Percentiles rank a stretch among this genome's conserved stretches.
Conservation (phyloP, 2,888 invertebrate species). For the Plusia festucae region DNA sequence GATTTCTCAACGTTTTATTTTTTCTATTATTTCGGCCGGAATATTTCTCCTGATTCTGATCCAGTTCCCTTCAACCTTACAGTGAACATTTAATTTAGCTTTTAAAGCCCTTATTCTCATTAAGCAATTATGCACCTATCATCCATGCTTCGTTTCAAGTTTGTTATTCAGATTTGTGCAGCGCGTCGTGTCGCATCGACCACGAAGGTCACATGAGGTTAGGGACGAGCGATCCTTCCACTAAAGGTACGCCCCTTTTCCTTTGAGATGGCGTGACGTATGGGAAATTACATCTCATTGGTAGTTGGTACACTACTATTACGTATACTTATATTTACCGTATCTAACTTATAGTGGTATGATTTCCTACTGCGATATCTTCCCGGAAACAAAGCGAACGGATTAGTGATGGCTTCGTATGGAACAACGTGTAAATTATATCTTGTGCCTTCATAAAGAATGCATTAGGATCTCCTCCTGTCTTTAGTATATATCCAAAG, state of each 20-base stretch:
- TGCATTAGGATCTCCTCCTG: too few relatives aligned
- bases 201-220: slow-evolving; percentile 4
- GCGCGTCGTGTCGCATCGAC: not conserved
- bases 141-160: not conserved
- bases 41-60: too few relatives aligned
- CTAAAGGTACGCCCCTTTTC: not conserved
- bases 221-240: slow-evolving; percentile 2
- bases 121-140: not conserved
- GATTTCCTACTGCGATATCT: not conserved
- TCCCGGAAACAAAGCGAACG: not conserved
- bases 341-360: slow-evolving; percentile 1
- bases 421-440: too few relatives aligned
- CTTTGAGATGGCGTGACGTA: slow-evolving; percentile 4
- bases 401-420: not conserved
- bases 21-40: too few relatives aligned
- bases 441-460: too few relatives aligned
- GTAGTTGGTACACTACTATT: not conserved
- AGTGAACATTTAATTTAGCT: too few relatives aligned
- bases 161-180: not conserved
- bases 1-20: too few relatives aligned
- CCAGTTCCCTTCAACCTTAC: too few relatives aligned
- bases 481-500: too few relatives aligned
- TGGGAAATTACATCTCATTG: slow-evolving; percentile 1
- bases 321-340: not conserved
- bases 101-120: too few relatives aligned